Conservation (phyloP, 1,140 invertebrate genomes). For the Coenobita brevimanus region DNA sequence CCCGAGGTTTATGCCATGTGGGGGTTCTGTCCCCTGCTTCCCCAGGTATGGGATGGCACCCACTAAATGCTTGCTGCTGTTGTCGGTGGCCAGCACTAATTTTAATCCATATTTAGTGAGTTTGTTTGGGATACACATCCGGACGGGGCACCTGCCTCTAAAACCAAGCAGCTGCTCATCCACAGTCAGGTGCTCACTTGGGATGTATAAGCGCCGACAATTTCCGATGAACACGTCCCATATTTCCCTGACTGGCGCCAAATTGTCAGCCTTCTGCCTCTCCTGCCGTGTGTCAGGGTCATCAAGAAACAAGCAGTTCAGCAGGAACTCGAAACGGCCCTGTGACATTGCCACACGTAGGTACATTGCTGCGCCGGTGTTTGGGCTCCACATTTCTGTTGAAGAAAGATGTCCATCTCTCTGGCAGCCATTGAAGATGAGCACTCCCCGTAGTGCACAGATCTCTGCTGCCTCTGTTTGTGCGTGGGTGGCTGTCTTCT, state of each 20-base stretch:
- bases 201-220: slow-evolving; percentile 42
- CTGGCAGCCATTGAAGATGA: background rate
- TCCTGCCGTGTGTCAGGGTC: slow-evolving; percentile 32
- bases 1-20: slow-evolving; percentile 2
- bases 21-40: slow-evolving; percentile 30
- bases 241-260: slow-evolving; percentile 34
- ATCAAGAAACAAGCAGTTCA: slow-evolving; percentile 44
- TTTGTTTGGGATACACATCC: slow-evolving; percentile 50
- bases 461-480: slow-evolving; percentile 6
- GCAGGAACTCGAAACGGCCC: slow-evolving; percentile 37
- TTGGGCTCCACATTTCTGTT: background rate
- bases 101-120: slow-evolving; percentile 53
- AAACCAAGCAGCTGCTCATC: slow-evolving; percentile 46
- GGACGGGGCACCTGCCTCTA: slow-evolving; percentile 53
- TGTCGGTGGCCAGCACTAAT: slow-evolving; percentile 34
- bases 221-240: slow-evolving; percentile 37
- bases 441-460: background rate
- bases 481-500: background rate
- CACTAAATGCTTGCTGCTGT: slow-evolving; percentile 23
- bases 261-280: slow-evolving; percentile 44
- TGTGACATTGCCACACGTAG: slow-evolving; percentile 39
- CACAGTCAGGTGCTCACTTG: slow-evolving; percentile 30
- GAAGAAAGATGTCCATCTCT: background rate
- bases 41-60: slow-evolving; percentile 57
- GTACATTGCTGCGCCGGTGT: background rate